These are phyloP conservation scores for Brotula barbata DNA, from an alignment of 2,797 vertebrate species.

Conservation along the genomic window DNA sequence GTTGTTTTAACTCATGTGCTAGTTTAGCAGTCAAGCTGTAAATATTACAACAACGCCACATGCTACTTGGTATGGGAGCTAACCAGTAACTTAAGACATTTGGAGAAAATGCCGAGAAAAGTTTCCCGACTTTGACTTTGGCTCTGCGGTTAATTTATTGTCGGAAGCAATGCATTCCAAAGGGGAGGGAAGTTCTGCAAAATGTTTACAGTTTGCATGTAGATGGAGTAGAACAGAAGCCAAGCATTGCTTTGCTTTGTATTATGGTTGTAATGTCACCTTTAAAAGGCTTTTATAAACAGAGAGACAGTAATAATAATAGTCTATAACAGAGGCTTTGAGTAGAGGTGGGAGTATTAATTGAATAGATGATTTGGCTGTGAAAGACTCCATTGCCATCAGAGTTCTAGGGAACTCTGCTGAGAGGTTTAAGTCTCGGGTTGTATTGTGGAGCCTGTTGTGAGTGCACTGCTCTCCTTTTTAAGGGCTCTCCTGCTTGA, in stretches of 20 bases:
- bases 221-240: not conserved
- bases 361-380: slow-evolving; percentile 9
- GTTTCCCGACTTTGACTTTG: not conserved
- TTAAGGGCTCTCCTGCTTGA: slow-evolving; percentile 58
- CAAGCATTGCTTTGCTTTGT: not conserved
- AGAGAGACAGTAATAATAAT: too few relatives aligned
- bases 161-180: not conserved
- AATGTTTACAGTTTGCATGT: slow-evolving; percentile 8
- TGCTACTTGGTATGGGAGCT: not conserved
- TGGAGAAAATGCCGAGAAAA: slow-evolving; percentile 17
- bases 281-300: too few relatives aligned
- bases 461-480: slow-evolving; percentile 49
- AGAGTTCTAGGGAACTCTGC: slow-evolving; percentile 14
- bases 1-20: slow-evolving; percentile 11
- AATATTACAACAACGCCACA: not conserved
- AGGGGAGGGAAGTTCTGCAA: not conserved
- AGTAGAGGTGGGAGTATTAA: not conserved
- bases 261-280: not conserved
- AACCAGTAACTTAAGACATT: slow-evolving; percentile 1
- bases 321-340: too few relatives aligned
- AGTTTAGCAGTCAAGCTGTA: slow-evolving; percentile 24
- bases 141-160: too few relatives aligned
- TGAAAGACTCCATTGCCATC: slow-evolving; percentile 22
- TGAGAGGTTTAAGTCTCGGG: slow-evolving; percentile 28
- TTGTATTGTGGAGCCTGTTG: slow-evolving; percentile 47